Conservation (phyloP, 2,113 vertebrate genomes). For the Pycnonotus jocosus region DNA sequence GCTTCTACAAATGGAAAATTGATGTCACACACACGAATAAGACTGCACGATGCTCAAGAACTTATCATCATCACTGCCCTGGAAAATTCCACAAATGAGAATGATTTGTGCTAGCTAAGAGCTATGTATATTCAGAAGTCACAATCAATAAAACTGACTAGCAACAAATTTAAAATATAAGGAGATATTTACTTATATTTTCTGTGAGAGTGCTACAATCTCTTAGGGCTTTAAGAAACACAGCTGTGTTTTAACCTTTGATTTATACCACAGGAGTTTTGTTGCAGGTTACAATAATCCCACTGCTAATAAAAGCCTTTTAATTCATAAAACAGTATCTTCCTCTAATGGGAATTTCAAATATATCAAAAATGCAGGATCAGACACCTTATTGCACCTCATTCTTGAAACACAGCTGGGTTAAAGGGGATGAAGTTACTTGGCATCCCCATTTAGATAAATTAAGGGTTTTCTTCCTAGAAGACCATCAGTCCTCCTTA, state of each 20-base stretch:
- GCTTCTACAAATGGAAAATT: not conserved
- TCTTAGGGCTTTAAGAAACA: not conserved
- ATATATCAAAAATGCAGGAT: not conserved
- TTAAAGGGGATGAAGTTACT: not conserved
- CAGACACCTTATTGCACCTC: not conserved
- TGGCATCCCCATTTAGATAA: not conserved
- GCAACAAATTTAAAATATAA: not conserved
- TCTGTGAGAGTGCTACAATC: not conserved
- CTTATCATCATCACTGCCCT: not conserved
- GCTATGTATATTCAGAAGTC: not conserved
- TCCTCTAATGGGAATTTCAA: not conserved
- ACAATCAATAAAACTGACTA: not conserved
- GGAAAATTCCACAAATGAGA: not conserved
- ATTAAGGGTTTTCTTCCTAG: not conserved
- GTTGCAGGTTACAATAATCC: not conserved
- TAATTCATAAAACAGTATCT: not conserved
- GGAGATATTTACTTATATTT: not conserved
- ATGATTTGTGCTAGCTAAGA: not conserved
- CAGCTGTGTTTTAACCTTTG: not conserved
- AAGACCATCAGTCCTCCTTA: not conserved
- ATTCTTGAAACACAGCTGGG: not conserved
- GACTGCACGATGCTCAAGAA: not conserved
- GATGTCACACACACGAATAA: not conserved
- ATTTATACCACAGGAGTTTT: not conserved
- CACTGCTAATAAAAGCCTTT: not conserved